Base-by-base conservation (phyloP, 2,113 vertebrate genomes). In the Pagrus major region DNA sequence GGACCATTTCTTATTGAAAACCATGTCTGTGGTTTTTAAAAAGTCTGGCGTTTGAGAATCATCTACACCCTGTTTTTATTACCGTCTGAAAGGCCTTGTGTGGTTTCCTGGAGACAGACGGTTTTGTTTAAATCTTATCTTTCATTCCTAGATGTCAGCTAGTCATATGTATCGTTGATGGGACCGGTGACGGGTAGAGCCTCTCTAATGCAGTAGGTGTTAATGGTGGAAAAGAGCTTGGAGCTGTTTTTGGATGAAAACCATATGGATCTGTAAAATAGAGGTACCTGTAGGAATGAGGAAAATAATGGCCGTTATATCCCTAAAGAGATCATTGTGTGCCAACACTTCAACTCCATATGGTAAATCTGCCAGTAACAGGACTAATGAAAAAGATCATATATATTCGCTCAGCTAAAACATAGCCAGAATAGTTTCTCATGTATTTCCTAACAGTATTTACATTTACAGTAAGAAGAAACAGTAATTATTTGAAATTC, bases 1-100 rank as follows among this genome's bases (percentile, higher is more conserved):
- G 68, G 60, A 69, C 68, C 39, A 60, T 85, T 88, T 84, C 71
- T 75, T 85, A n/a, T 76, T 83, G 35, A 78, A 83, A 88, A 85
- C 46, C 68, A 63, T 69, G 61, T 73, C 86, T 88, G 81, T 27
- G 72, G 80, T 67, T 80, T 71, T 47, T 51, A 37, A 61, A 76
- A 72, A 56, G 59, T 65, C 70, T 73, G 63, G 67, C 10, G 77
- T 81, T 44, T 39, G n/a, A 77, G 15, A 71, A 71, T 61, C 47
- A 64, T 81, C 76, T 64, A 79, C 75, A 70, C 29, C 78, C 75
- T 86, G 78, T 84, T 86, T 87, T 84, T 79, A 47, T 79, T 73
- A 37, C 33, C 5, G 75, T 78, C 83, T 88, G 75, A 83, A 69
- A 70, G 67, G 71, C 44, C 58, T 56, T 29, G 51, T 71, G 68